Conservation (phyloP, 2,797 vertebrate genomes). For the Chaunax sp. region DNA sequence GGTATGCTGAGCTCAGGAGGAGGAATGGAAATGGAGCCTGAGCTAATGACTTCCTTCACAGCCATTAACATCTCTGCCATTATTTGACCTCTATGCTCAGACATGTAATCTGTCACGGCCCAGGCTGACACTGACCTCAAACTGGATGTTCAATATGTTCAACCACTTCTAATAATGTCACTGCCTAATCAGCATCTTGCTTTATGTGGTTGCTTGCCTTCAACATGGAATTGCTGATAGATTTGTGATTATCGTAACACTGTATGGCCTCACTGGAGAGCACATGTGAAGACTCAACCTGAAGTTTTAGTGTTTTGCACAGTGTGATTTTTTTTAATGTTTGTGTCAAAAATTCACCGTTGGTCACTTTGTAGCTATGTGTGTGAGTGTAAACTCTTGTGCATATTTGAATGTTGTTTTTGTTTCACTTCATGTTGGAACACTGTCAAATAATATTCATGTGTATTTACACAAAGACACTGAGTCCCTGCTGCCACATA, state of each 20-base stretch:
- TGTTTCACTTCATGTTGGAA: conserved; percentile 32
- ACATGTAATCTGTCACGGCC: conserved; percentile 5
- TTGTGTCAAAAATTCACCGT: conserved; percentile 18
- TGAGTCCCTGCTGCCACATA: not conserved
- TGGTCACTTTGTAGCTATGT: conserved; percentile 22
- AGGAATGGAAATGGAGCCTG: conserved; percentile 18
- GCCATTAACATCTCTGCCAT: conserved; percentile 20
- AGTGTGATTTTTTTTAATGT: conserved; percentile 18
- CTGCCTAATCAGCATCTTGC: conserved; percentile 18
- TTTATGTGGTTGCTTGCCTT: not conserved
- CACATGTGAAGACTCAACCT: conserved; percentile 6
- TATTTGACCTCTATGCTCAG: conserved; percentile 13
- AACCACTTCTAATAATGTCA: conserved; percentile 13
- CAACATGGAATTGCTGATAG: not conserved
- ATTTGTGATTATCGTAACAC: conserved; percentile 20
- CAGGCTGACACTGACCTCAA: conserved; percentile 11
- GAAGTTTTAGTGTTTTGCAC: conserved; percentile 32
- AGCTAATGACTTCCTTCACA: conserved; percentile 20
- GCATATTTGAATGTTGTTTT: conserved; percentile 6
- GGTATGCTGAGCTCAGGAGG: not conserved
- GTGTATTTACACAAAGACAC: conserved; percentile 10
- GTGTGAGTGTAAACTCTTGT: not conserved
- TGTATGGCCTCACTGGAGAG: conserved; percentile 29
- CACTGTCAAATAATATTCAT: not conserved
- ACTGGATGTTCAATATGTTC: not conserved